A percentile compares a stretch with the other conserved stretches of the same genome.
These are phyloP conservation scores for Hexactinellida sp. DNA, from an alignment of 37 sponge, comb jelly and placozoan genomes.

Conservation along the genomic window DNA sequence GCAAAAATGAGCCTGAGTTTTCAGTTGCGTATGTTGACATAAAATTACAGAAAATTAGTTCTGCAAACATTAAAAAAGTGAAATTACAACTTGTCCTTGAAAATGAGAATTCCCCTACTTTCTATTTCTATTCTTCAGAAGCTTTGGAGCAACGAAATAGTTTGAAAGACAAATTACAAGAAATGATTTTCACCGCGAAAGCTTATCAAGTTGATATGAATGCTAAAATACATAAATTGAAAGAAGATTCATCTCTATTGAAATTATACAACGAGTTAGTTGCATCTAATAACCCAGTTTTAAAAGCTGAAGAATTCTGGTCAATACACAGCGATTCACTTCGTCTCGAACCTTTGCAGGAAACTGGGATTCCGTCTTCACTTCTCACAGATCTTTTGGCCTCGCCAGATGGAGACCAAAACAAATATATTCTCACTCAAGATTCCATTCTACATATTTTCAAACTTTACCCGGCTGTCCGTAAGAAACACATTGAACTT, in stretches of 20 bases:
- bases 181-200: background rate
- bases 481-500: background rate
- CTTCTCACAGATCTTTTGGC: background rate
- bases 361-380: background rate
- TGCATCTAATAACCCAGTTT: background rate
- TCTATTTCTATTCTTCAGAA: background rate
- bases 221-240: background rate
- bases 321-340: background rate
- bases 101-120: background rate
- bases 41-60: conserved; percentile 1
- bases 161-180: background rate
- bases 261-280: background rate
- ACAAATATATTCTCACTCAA: background rate
- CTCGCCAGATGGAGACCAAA: background rate
- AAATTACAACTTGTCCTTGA: conserved; percentile 10
- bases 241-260: background rate
- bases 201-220: background rate
- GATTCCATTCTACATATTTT: background rate
- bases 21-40: background rate
- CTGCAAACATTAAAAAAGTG: background rate
- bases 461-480: background rate
- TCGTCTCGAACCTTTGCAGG: background rate
- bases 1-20: background rate
- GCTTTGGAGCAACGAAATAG: background rate
- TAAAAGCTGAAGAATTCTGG: conserved; percentile 15